Percentiles rank a stretch among this genome's conserved stretches.
These are phyloP conservation scores for Cairina moschata DNA, from an alignment of 2,113 vertebrate genomes.

Conservation along the genomic window DNA sequence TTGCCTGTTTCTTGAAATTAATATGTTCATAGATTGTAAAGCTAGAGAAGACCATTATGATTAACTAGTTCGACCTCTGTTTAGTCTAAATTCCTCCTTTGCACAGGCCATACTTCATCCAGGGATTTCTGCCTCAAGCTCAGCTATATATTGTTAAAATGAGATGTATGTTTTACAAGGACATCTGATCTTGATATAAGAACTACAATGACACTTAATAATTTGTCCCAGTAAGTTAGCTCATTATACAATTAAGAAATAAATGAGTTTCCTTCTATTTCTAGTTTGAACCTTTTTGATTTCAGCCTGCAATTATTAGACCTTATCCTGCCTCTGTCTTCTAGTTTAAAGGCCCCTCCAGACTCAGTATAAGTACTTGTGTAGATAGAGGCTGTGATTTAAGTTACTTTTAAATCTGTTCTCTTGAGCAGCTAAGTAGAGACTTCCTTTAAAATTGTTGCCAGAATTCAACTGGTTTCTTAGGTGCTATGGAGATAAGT, in stretches of 20 bases:
- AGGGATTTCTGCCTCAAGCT: conserved; percentile 18
- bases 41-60: not conserved
- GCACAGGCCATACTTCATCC: not conserved
- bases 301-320: conserved; percentile 25
- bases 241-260: conserved; percentile 32
- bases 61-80: not conserved
- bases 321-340: not conserved
- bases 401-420: conserved; percentile 15
- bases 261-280: conserved; percentile 31
- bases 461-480: not conserved
- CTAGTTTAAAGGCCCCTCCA: conserved; percentile 45
- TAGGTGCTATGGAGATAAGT: not conserved
- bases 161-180: conserved; percentile 40
- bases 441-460: not conserved
- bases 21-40: not conserved
- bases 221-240: conserved; percentile 18
- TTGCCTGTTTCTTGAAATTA: not conserved
- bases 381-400: conserved; percentile 21
- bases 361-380: conserved; percentile 14
- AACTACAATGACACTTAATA: conserved; percentile 33
- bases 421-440: not conserved
- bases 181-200: conserved; percentile 40
- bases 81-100: not conserved
- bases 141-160: not conserved
- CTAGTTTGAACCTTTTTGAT: conserved; percentile 30